Conservation (phyloP, 1,140 invertebrate species). For the Ostrea edulis region DNA sequence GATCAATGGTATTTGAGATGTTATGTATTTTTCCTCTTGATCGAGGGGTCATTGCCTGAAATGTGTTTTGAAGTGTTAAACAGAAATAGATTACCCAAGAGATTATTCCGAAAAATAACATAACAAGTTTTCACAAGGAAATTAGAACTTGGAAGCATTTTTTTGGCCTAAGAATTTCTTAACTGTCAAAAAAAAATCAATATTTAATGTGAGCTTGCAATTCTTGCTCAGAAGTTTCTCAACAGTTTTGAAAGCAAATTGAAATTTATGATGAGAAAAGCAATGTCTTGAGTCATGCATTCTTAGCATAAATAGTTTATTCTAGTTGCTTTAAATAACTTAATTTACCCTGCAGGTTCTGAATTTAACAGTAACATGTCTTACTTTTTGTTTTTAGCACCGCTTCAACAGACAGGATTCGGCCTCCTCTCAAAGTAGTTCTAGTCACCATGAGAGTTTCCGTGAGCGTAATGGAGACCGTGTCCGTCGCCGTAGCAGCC, state of each 20-base stretch:
- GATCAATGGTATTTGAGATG: conserved; percentile 18
- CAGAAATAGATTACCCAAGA: background rate
- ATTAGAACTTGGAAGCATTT: background rate
- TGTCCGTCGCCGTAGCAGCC: conserved; percentile 66
- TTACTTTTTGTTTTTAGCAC: conserved; percentile 57
- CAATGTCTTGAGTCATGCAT: too few species aligned
- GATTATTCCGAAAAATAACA: conserved; percentile 3
- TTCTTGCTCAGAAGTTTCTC: background rate
- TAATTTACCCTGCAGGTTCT: background rate
- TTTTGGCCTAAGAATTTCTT: background rate
- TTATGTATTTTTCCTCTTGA: conserved; percentile 18
- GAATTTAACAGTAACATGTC: background rate
- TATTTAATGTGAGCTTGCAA: background rate
- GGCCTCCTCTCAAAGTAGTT: conserved; percentile 73
- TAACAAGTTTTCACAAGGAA: background rate
- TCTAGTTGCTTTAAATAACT: background rate
- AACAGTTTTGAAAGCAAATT: background rate
- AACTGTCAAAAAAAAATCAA: background rate
- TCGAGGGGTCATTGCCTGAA: conserved; percentile 26
- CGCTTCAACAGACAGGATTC: conserved; percentile 73
- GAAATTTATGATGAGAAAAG: background rate
- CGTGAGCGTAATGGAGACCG: conserved; percentile 65
- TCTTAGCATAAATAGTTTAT: background rate
- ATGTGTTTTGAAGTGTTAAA: conserved; percentile 15
- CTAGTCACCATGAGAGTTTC: conserved; percentile 70